Base-by-base conservation (phyloP, 2,113 vertebrate species). In the Oxyruncus cristatus region DNA sequence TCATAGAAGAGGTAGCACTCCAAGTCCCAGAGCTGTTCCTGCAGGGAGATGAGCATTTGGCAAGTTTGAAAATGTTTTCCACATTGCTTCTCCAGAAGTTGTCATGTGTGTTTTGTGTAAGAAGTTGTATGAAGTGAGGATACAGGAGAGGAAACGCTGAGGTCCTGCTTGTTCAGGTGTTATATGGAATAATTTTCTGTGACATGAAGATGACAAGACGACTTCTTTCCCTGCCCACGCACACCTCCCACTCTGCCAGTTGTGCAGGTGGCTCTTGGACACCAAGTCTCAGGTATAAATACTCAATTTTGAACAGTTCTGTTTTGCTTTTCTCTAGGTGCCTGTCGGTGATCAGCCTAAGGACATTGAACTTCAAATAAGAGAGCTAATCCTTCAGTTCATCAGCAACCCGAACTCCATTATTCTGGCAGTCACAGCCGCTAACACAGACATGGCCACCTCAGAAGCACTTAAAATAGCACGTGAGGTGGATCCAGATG, bases 391-490 rank as follows among this genome's bases (percentile, higher is more conserved):
- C 85, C 96, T 99, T 56, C 98, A 99, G 42, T 99, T 99, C 98
- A 99, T 99, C 97, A 98, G 99, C 86, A 99, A 99, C 92, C 99
- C 99, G 35, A 99, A 99, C 98, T 99, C 99, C 93, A 99, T 99
- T 93, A 99, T 99, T 95, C 97, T 99, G 56, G 99, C 99, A 32
- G 99, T 99, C 89, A 99, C 99, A 9, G 99, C 99, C 66, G 99
- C 99, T 76, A 99, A 99, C 94, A 99, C 99, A 42, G 99, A 99
- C 95, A 99, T 99, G 99, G 99, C 99, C 12, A 99, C 99, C 16
- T 99, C 99, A 7, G 99, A 99, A 97, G 98, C 99, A 5, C 98
- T 99, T 33, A 99, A 99, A 97, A 99, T 99, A 85, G 99, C 99
- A 26, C 98, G 99, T 6, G 99, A 99, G 91, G 99, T 99, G 39